Percentiles rank a stretch among this genome's conserved stretches.
Evolutionary conservation across 2,113 vertebrate genomes (phyloP).

Genomic region (Etheostoma spectabile): DNA sequence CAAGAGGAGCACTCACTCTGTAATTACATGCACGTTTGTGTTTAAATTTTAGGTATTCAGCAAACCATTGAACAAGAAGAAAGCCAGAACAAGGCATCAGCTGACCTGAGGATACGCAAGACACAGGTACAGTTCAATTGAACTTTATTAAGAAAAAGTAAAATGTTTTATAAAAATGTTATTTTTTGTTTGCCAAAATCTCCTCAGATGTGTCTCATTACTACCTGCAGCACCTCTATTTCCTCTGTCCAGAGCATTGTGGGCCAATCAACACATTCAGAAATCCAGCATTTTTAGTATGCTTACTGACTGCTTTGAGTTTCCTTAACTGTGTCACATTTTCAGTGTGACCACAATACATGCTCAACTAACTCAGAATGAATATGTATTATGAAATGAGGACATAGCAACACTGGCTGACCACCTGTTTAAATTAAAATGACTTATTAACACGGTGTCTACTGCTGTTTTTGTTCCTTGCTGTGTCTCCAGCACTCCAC

Average conservation of each 20-base stretch:
- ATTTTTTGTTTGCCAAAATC: not conserved
- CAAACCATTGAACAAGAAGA: conserved; percentile 97
- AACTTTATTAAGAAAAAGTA: not conserved
- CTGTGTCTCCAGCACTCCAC: conserved; percentile 87
- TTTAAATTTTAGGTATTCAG: conserved; percentile 88
- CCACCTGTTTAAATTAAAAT: conserved; percentile 2
- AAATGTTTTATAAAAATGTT: not conserved
- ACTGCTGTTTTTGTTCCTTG: not conserved
- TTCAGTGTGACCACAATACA: not conserved
- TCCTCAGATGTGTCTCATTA: not conserved
- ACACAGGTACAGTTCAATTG: conserved; percentile 88
- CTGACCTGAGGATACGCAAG: conserved; percentile 97
- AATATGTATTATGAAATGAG: not conserved
- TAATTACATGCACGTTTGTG: conserved; percentile 1
- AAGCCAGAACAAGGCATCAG: conserved; percentile 92
- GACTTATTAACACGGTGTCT: not conserved
- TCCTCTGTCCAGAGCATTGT: not conserved
- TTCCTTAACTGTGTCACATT: not conserved
- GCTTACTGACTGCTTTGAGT: not conserved
- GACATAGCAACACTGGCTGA: not conserved
- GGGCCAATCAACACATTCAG: not conserved
- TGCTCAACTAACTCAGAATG: not conserved
- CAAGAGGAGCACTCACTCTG: rapidly evolving
- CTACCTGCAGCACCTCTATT: not conserved
- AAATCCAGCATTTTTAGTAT: not conserved